Base-by-base conservation (phyloP, 2,888 invertebrate species). In the Cancer borealis region DNA sequence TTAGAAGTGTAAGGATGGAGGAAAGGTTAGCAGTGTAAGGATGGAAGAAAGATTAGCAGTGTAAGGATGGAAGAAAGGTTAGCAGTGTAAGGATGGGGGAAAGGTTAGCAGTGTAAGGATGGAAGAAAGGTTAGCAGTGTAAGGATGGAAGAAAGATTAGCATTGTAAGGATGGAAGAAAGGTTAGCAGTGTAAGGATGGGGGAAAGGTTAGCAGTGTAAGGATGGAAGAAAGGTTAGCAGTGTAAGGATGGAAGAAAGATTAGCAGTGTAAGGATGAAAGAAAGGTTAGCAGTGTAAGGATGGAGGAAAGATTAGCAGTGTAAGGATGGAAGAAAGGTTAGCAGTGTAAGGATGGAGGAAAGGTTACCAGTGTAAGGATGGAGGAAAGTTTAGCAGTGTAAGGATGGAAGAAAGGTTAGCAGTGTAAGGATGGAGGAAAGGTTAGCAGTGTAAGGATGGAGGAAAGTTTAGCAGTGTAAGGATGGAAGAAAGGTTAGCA, bases 401-500 rank as follows among this genome's bases (percentile, higher is more conserved):
- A n/a, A n/a, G n/a, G n/a, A n/a, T n/a, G n/a, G n/a, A n/a, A n/a
- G n/a, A n/a, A n/a, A n/a, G 84, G 26, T n/a, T 12, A 30, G 26
- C 4, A 84, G 84, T 26, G 84, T 26, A 30, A 84, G 84, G 26
- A 10, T 12, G 84, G 84, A 84, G 84, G 30, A n/a, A n/a, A n/a
- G n/a, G n/a, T n/a, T n/a, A 84, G 26, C 0, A 30, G 26, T 12
- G 26, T n/a, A n/a, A 84, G 26, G 84, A n/a, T 12, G 26, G 84
- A n/a, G 5, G 84, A 30, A n/a, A 84, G 84, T 3, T 39, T 26
- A 84, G 84, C 4, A n/a, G 26, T 26, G 84, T 26, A 84, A n/a
- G 84, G 84, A 84, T 1, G 84, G 84, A 84, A 84, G 84, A 30
- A 84, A 84, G 84, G 84, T n/a, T n/a, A 21, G n/a, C n/a, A n/a